Evolutionary conservation across 2,888 invertebrate genomes (phyloP).

Genomic region (Argyresthia goedartella): DNA sequence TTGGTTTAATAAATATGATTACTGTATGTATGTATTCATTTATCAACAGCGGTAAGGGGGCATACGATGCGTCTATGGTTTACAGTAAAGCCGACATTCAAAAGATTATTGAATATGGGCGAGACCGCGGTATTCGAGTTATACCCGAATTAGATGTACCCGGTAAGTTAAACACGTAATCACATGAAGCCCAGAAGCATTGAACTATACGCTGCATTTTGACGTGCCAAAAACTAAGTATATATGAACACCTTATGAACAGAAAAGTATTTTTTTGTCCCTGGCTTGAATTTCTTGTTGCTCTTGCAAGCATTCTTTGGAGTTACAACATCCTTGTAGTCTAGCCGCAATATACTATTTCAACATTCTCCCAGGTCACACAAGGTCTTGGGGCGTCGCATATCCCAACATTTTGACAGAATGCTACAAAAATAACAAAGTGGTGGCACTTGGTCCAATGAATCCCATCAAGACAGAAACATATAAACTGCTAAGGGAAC

Average conservation of each 20-base stretch:
- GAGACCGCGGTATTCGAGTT: conserved; percentile 86
- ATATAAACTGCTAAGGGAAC: conserved; percentile 75
- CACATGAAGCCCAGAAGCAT: background rate
- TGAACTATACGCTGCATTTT: background rate
- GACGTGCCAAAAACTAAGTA: too few relatives aligned
- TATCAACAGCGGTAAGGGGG: too few relatives aligned
- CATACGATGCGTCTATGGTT: too few relatives aligned
- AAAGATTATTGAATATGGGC: conserved; percentile 49
- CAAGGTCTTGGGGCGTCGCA: conserved; percentile 87
- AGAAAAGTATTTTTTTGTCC: too few relatives aligned
- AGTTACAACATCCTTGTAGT: too few relatives aligned
- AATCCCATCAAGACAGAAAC: conserved; percentile 78
- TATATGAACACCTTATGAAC: too few relatives aligned
- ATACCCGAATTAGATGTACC: conserved; percentile 94
- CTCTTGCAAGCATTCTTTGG: too few relatives aligned
- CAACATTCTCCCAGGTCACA: conserved; percentile 77
- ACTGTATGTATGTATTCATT: too few relatives aligned
- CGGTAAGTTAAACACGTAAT: conserved; percentile 54
- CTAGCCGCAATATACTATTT: background rate
- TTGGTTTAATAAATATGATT: too few relatives aligned
- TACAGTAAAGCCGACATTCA: too few relatives aligned
- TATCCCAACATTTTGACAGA: conserved; percentile 80
- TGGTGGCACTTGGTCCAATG: conserved; percentile 79
- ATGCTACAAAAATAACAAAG: conserved; percentile 68
- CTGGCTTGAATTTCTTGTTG: too few relatives aligned